A percentile compares a stretch with the other conserved stretches of the same genome.
Conservation (phyloP, 2,888 invertebrate genomes). For the Caenorhabditis plicata region DNA sequence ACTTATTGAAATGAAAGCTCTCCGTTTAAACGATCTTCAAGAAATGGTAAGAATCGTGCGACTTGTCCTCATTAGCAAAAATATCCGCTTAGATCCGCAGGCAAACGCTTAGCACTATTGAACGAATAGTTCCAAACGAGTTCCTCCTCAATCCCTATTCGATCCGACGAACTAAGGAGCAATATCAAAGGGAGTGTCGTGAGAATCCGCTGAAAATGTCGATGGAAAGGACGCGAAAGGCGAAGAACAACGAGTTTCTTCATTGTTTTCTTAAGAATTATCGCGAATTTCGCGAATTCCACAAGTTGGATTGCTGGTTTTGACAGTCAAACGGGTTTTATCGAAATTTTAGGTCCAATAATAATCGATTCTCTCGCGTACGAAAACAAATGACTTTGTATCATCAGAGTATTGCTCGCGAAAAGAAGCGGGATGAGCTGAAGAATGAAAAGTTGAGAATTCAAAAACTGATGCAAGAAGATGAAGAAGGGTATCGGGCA, state of each 20-base stretch:
- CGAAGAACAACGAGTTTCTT: conserved; percentile 94
- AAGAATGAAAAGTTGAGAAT: conserved; percentile 97
- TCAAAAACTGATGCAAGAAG: conserved; percentile 94
- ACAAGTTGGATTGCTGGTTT: conserved; percentile 68
- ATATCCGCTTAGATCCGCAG: conserved; percentile 66
- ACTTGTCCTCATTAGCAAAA: background rate
- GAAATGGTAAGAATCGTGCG: conserved; percentile 68
- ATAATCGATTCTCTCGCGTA: conserved; percentile 81
- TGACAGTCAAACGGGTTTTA: background rate
- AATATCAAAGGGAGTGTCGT: conserved; percentile 84
- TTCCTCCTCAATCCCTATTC: conserved; percentile 94
- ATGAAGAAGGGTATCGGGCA: conserved; percentile 98
- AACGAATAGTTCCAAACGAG: conserved; percentile 90
- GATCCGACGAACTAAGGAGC: conserved; percentile 89
- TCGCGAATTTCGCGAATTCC: conserved; percentile 89
- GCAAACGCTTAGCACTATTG: conserved; percentile 75
- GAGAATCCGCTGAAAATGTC: conserved; percentile 98
- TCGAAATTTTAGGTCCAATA: conserved; percentile 72
- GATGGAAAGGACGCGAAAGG: conserved; percentile 89
- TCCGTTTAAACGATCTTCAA: conserved; percentile 92
- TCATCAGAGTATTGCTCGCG: conserved; percentile 95
- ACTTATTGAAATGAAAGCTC: conserved; percentile 87
- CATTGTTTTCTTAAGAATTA: conserved; percentile 70
- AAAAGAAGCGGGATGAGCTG: conserved; percentile 94
- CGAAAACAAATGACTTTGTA: conserved; percentile 90